Conservation (phyloP, 2,113 vertebrate species). For the Cebus imitator region DNA sequence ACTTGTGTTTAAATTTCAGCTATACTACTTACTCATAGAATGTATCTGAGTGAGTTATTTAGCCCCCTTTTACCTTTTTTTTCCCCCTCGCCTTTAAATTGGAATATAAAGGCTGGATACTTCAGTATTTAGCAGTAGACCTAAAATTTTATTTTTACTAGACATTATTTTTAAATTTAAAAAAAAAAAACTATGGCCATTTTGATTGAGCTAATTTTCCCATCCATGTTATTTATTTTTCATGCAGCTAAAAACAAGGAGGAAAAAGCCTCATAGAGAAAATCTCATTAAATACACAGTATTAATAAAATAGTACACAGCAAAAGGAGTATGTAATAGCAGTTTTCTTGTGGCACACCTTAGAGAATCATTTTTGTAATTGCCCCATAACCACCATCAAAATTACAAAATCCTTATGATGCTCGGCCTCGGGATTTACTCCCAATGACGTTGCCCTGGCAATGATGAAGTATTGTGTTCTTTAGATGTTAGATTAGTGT, state of each 20-base stretch:
- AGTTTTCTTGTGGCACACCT: not conserved
- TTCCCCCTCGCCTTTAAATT: not conserved
- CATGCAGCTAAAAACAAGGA: not conserved
- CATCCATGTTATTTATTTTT: not conserved
- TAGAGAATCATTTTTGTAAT: not conserved
- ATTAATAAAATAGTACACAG: not conserved
- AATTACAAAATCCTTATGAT: conserved; percentile 12
- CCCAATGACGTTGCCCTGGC: not conserved
- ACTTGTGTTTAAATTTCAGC: not conserved
- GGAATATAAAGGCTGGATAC: not conserved
- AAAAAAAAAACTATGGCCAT: not conserved
- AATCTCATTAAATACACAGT: not conserved
- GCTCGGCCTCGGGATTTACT: not conserved
- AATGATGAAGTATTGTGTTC: not conserved
- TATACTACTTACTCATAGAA: not conserved
- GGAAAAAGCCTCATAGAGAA: not conserved
- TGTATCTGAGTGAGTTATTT: not conserved
- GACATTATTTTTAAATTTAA: not conserved
- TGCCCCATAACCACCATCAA: not conserved
- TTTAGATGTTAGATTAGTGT: not conserved
- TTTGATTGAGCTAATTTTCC: not conserved
- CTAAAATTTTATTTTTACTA: not conserved
- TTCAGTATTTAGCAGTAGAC: not conserved
- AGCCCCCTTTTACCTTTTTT: not conserved
- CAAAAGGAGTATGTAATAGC: not conserved